A percentile compares a stretch with the other conserved stretches of the same genome.
phyloP scores from a whole-genome alignment of 1,140 invertebrate species.

The Pteromalus puparum region DNA sequence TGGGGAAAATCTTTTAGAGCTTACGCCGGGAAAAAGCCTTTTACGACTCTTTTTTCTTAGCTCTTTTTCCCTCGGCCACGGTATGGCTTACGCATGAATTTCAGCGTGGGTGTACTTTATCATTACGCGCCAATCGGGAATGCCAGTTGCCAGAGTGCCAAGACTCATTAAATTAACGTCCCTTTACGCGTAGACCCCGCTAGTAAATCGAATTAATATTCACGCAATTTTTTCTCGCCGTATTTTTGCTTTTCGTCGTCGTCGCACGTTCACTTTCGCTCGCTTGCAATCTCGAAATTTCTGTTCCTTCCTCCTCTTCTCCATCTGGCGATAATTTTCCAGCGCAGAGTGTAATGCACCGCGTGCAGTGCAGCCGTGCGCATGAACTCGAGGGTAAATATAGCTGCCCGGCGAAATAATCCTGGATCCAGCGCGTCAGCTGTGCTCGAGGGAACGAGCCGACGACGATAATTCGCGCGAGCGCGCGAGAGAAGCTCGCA shows the following conservation, averaged over 20 bases:
- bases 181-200: too few species aligned
- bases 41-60: background rate
- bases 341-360: background rate
- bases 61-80: background rate
- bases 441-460: background rate
- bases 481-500: background rate
- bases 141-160: too few species aligned
- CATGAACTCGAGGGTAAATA: constrained; percentile 37
- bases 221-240: too few species aligned
- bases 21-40: background rate
- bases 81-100: background rate
- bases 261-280: background rate
- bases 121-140: background rate
- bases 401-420: constrained; percentile 27
- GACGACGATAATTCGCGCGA: background rate
- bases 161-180: too few species aligned
- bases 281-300: background rate
- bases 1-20: constrained; percentile 11
- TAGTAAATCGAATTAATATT: too few species aligned
- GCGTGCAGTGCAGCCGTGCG: background rate
- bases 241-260: background rate
- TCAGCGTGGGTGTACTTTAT: background rate
- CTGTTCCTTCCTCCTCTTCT: background rate
- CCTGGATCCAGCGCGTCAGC: constrained; percentile 12
- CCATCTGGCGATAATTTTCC: background rate